Percentiles rank a stretch among this genome's conserved stretches.
phyloP scores from a whole-genome alignment of 1,140 invertebrate species.

The Drosophila erecta region DNA sequence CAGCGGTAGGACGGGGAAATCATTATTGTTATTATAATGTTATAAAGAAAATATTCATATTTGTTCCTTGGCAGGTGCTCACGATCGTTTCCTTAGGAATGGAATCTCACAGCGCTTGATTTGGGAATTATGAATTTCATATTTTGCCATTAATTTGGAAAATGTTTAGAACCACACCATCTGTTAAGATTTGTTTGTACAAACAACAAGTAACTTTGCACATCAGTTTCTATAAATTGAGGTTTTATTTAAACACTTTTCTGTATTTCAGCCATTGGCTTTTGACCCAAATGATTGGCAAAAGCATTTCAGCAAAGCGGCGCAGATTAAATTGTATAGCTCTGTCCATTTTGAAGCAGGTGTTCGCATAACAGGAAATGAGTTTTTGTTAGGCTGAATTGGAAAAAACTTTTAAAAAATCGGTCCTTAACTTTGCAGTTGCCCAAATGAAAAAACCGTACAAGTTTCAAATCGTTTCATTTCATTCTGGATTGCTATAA shows the following conservation, averaged over 20 bases:
- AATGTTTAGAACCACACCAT: neutral
- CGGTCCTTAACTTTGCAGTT: too few relatives aligned
- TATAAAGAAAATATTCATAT: constrained; percentile 37
- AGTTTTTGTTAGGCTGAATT: neutral
- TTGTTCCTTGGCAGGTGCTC: constrained; percentile 55
- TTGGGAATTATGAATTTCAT: neutral
- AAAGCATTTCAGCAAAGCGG: neutral
- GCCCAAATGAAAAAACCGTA: too few relatives aligned
- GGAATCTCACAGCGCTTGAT: constrained; percentile 6
- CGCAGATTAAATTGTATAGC: neutral
- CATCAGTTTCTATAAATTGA: neutral
- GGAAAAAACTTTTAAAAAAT: neutral
- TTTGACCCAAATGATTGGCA: neutral
- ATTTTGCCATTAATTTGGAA: neutral
- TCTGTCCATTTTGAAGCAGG: neutral
- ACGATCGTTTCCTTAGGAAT: constrained; percentile 41
- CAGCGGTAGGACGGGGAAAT: constrained; percentile 3
- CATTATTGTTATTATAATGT: constrained; percentile 55
- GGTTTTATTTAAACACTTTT: neutral
- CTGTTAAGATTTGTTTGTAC: neutral
- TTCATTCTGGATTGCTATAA: constrained; percentile 5
- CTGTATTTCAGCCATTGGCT: neutral
- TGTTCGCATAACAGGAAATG: neutral
- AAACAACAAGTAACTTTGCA: neutral
- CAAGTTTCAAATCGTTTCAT: neutral